phyloP scores from a whole-genome alignment of 2,797 vertebrate genomes.

The Decapterus maruadsi region DNA sequence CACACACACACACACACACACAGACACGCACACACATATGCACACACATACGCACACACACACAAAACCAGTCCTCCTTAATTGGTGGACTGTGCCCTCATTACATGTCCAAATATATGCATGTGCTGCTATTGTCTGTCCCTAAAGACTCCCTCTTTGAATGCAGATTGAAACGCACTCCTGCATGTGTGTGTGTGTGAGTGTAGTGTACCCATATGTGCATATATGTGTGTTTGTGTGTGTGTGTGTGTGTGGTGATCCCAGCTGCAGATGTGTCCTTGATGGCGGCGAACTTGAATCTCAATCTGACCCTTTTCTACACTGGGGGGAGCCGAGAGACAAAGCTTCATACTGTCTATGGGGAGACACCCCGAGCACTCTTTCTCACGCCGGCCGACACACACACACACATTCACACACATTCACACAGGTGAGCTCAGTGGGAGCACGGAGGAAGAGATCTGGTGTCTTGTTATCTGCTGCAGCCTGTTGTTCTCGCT shows the following conservation, averaged over 20 bases:
- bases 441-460: slow-evolving; percentile 42
- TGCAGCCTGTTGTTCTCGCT: slow-evolving; percentile 37
- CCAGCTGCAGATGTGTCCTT: slow-evolving; percentile 43
- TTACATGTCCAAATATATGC: slow-evolving; percentile 77
- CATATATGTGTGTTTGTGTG: slow-evolving; percentile 32
- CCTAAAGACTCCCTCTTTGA: slow-evolving; percentile 55
- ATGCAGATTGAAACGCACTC: slow-evolving; percentile 32
- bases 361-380: slow-evolving; percentile 13
- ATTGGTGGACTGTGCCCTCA: slow-evolving; percentile 74
- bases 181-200: background rate
- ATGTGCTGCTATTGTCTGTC: slow-evolving; percentile 66
- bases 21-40: slow-evolving; percentile 35
- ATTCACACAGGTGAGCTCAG: slow-evolving; percentile 49
- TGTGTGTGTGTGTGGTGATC: slow-evolving; percentile 28
- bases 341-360: slow-evolving; percentile 47
- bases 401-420: slow-evolving; percentile 19
- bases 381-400: slow-evolving; percentile 17
- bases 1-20: slow-evolving; percentile 36
- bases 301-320: slow-evolving; percentile 54
- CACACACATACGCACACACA: slow-evolving; percentile 24
- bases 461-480: slow-evolving; percentile 60
- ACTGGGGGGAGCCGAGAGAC: slow-evolving; percentile 15
- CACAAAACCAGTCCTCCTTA: slow-evolving; percentile 39
- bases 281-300: slow-evolving; percentile 54
- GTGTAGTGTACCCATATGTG: slow-evolving; percentile 6